A percentile compares a stretch with the other conserved stretches of the same genome.
Conservation (phyloP, 2,888 invertebrate genomes). For the Amblyjoppa proteus region DNA sequence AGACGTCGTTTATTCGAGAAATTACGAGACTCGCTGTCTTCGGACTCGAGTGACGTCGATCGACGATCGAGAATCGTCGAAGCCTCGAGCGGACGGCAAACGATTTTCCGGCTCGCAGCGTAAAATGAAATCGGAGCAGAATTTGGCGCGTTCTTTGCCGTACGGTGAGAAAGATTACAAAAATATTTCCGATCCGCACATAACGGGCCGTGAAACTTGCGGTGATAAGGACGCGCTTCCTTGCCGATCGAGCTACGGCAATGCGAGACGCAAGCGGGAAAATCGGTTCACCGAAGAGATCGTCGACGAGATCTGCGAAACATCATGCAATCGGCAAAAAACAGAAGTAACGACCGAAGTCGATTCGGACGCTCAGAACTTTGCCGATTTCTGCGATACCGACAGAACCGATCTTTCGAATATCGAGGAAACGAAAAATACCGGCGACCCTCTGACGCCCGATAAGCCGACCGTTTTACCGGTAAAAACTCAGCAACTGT, state of each 20-base stretch:
- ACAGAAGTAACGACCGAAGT: slow-evolving; percentile 42
- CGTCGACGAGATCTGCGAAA: slow-evolving; percentile 14
- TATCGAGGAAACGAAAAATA: slow-evolving; percentile 32
- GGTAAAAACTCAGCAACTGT: slow-evolving; percentile 76
- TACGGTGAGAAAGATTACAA: slow-evolving; percentile 61
- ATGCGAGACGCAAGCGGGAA: slow-evolving; percentile 63
- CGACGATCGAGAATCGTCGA: slow-evolving; percentile 31
- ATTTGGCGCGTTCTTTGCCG: slow-evolving; percentile 51
- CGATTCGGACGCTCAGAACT: slow-evolving; percentile 45
- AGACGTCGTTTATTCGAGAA: slow-evolving; percentile 25
- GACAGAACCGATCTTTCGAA: slow-evolving; percentile 50
- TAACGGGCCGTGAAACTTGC: slow-evolving; percentile 53
- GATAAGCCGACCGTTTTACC: slow-evolving; percentile 72
- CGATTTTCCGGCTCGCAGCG: background rate
- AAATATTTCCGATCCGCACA: slow-evolving; percentile 71
- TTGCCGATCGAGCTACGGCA: slow-evolving; percentile 62
- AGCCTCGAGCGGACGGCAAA: background rate
- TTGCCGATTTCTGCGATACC: slow-evolving; percentile 38
- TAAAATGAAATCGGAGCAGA: slow-evolving; percentile 72
- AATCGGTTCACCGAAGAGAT: slow-evolving; percentile 5
- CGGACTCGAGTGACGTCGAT: slow-evolving; percentile 31
- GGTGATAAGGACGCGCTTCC: slow-evolving; percentile 49
- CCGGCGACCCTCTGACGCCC: slow-evolving; percentile 17
- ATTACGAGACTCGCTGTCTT: slow-evolving; percentile 5
- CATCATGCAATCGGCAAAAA: slow-evolving; percentile 29